phyloP scores from a whole-genome alignment of 2,797 vertebrate species.

The Hydrophis major region DNA sequence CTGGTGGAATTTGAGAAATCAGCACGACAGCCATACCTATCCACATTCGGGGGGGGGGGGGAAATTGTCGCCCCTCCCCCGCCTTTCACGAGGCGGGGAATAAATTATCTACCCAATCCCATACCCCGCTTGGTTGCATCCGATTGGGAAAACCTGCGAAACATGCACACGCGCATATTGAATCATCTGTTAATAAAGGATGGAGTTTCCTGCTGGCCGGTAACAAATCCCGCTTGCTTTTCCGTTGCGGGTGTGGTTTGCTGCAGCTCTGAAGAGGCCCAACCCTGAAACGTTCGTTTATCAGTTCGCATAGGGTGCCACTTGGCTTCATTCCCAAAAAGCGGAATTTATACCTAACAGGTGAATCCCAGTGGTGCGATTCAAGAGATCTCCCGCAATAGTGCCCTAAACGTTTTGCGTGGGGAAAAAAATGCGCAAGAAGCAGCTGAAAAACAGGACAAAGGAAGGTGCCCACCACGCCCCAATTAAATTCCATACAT shows the following conservation, averaged over 20 bases:
- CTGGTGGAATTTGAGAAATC: not conserved
- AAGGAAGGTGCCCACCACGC: not conserved
- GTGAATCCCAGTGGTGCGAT: not conserved
- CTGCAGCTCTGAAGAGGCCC: not conserved
- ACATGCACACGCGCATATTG: not conserved
- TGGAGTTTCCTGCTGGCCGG: not conserved
- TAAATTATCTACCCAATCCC: not conserved
- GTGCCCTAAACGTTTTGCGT: not conserved
- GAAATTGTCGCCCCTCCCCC: not conserved
- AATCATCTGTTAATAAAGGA: not conserved
- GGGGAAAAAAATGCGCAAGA: not conserved
- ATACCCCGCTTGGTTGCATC: not conserved
- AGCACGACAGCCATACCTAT: not conserved
- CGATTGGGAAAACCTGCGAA: not conserved
- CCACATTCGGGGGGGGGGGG: no score
- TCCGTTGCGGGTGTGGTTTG: not conserved
- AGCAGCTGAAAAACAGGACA: not conserved
- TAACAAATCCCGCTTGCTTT: not conserved
- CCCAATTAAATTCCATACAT: not conserved
- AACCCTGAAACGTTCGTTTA: not conserved
- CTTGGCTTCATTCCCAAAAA: not conserved
- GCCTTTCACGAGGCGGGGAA: not conserved
- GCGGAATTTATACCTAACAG: not conserved
- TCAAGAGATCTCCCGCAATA: not conserved
- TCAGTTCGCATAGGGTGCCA: not conserved